Conservation (phyloP, 2,888 invertebrate genomes). For the Melanostoma mellinum region DNA sequence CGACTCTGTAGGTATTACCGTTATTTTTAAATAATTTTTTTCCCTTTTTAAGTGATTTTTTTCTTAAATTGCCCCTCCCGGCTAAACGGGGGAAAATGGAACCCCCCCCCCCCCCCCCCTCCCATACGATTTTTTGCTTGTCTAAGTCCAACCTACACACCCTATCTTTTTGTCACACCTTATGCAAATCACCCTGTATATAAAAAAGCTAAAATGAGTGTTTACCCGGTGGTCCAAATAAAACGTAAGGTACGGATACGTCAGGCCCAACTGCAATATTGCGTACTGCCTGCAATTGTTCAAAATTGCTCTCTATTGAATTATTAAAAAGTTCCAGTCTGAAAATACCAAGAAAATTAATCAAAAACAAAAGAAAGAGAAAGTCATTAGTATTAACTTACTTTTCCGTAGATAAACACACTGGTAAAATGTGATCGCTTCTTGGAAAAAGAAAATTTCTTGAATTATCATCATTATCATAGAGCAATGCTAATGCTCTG, state of each 20-base stretch:
- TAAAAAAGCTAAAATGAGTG: slow-evolving; percentile 76
- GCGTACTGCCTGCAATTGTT: slow-evolving; percentile 86
- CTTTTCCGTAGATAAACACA: not conserved
- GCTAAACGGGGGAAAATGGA: too few species aligned
- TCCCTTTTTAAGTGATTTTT: too few species aligned
- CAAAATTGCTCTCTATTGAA: slow-evolving; percentile 83
- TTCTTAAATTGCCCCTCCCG: too few species aligned
- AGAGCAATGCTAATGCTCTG: slow-evolving; percentile 76
- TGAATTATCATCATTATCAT: slow-evolving; percentile 38
- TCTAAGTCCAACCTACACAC: too few species aligned
- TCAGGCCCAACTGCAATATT: slow-evolving; percentile 86
- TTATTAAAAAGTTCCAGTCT: slow-evolving; percentile 76
- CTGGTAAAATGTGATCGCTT: not conserved
- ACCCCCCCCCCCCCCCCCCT: too few species aligned
- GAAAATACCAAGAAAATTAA: slow-evolving; percentile 16
- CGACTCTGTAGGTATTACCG: too few species aligned
- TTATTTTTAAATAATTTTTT: too few species aligned
- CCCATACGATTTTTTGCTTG: too few species aligned
- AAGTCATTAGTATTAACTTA: not conserved
- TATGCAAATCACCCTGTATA: too few species aligned
- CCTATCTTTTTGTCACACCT: not conserved
- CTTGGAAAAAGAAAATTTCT: slow-evolving; percentile 76
- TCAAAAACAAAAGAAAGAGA: not conserved
- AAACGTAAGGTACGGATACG: slow-evolving; percentile 88
- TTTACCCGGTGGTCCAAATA: slow-evolving; percentile 94